Base-by-base conservation (phyloP, 2,888 invertebrate genomes). In the Brachycybe producta region DNA sequence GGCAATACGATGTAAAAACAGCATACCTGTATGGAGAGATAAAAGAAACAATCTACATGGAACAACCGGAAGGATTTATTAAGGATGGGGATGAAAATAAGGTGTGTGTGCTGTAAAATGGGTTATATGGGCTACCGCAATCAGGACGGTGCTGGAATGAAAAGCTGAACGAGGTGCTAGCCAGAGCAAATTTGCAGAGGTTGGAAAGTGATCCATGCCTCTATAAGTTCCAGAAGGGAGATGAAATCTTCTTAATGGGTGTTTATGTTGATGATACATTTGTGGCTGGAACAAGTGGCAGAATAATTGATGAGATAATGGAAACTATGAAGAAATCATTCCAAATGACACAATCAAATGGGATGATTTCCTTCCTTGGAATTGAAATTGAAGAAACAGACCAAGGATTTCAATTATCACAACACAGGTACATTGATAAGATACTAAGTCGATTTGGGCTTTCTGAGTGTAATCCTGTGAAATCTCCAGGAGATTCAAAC, bases 231-330 rank as follows among this genome's bases (percentile, higher is more conserved):
- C 1, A 36, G 23, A 36, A 36, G 23, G 38, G 38, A 36, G 23
- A 36, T 21, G 36, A 36, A 36, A 19, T 36, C 19, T 36, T 36
- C 2, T 36, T 36, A 5, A 36, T 36, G n/a, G 5, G 38, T n/a
- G 38, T 36, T 13, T 13, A 36, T n/a, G 38, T 36, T 36, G 38
- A 36, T 8, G 38, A 36, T 4, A 36, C 19, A 21, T 36, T 36
- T 36, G 38, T n/a, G 19, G 11, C 23, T 2, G 38, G 38, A n/a
- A 36, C 3, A 36, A 36, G 38, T 36, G 38, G 23, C 13, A 36
- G 13, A 11, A 36, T 36, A 11, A 36, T 36, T 36, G 38, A 36
- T 36, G 38, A n/a, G n/a, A 36, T 21, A 36, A 36, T 36, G n/a
- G n/a, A 1, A 11, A 21, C 19, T 11, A 36, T 36, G 13, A 36